Conservation (phyloP, 2,113 vertebrate genomes). For the Cyprinus carpio region DNA sequence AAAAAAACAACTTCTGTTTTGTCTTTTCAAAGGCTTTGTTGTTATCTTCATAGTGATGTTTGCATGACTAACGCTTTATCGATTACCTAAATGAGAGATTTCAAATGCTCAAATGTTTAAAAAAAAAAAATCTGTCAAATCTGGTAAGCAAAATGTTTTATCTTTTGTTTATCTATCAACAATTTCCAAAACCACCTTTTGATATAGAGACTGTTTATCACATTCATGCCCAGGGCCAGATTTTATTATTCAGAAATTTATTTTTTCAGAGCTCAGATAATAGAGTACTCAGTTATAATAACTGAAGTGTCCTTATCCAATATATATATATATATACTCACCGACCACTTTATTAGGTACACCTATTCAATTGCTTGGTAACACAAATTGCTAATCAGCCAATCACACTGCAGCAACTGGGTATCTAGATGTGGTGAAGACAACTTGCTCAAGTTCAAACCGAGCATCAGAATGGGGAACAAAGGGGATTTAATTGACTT, state of each 20-base stretch:
- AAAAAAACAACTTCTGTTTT: neutral
- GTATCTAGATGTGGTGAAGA: too few relatives aligned
- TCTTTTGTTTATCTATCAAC: neutral
- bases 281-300: neutral
- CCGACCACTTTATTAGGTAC: too few relatives aligned
- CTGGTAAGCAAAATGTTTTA: neutral
- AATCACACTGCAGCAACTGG: too few relatives aligned
- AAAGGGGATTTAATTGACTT: too few relatives aligned
- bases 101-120: neutral
- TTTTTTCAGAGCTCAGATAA: neutral
- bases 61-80: neutral
- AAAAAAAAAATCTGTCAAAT: neutral
- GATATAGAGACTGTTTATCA: neutral
- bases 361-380: too few relatives aligned
- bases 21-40: neutral
- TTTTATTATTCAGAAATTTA: neutral
- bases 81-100: neutral
- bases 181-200: neutral
- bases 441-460: too few relatives aligned
- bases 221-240: neutral
- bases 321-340: too few relatives aligned
- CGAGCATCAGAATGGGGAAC: too few relatives aligned
- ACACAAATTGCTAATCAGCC: too few relatives aligned
- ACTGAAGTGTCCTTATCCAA: neutral
- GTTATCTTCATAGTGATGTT: neutral